These are phyloP conservation scores for Siniperca knerii DNA, from an alignment of 2,113 vertebrate genomes.

Conservation along the genomic window DNA sequence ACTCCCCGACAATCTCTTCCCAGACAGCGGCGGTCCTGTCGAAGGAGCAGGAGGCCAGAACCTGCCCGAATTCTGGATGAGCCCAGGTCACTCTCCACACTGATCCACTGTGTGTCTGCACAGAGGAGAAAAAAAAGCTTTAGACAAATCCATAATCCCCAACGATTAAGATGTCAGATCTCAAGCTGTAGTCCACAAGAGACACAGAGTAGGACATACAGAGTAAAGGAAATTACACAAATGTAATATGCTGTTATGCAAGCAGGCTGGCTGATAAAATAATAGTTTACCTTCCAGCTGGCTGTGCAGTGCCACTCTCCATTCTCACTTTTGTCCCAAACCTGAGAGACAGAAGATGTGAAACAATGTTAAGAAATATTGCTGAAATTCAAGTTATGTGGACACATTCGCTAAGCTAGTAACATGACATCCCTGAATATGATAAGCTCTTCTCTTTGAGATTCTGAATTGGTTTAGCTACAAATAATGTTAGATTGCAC, in stretches of 20 bases:
- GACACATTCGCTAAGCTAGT: background rate
- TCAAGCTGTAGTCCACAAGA: background rate
- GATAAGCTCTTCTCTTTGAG: background rate
- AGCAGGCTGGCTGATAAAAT: background rate
- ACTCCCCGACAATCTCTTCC: conserved; percentile 99
- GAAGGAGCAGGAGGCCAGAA: conserved; percentile 96
- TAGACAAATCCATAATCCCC: background rate
- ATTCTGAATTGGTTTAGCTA: background rate
- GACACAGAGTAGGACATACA: background rate
- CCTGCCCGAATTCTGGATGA: conserved; percentile 97
- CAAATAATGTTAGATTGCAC: background rate
- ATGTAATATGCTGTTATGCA: background rate
- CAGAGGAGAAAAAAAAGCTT: background rate
- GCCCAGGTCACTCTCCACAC: conserved; percentile 99
- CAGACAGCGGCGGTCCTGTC: conserved; percentile 97
- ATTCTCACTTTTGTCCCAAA: conserved; percentile 97
- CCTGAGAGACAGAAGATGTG: conserved; percentile 79
- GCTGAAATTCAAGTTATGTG: background rate
- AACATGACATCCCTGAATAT: background rate
- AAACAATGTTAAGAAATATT: background rate
- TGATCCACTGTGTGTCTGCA: conserved; percentile 95
- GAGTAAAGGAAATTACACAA: background rate
- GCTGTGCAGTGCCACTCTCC: conserved; percentile 98
- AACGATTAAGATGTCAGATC: background rate
- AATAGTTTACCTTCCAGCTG: conserved; percentile 94